A percentile compares a stretch with the other conserved stretches of the same genome.
Evolutionary conservation across 2,888 invertebrate species (phyloP).

Genomic region (Cyclophora punctaria): DNA sequence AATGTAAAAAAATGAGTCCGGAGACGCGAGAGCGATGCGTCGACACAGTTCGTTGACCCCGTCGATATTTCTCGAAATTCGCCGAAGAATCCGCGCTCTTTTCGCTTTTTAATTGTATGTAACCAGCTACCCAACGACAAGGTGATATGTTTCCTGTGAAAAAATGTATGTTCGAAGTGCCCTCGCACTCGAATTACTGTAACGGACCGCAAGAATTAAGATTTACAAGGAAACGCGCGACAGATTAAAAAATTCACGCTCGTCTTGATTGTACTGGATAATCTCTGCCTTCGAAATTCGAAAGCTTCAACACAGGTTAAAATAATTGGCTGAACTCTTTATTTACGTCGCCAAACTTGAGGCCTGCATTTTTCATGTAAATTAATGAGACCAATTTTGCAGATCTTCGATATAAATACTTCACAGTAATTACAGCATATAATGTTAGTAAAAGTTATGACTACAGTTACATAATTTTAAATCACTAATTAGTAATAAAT

Average conservation of each 20-base stretch:
- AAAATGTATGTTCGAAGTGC: slow-evolving; percentile 45
- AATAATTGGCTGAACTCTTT: too few species aligned
- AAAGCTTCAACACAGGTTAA: too few species aligned
- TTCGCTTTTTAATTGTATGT: slow-evolving; percentile 73
- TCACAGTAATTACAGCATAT: too few species aligned
- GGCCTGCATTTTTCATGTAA: too few species aligned
- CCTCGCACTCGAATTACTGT: slow-evolving; percentile 55
- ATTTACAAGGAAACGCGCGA: slow-evolving; percentile 50
- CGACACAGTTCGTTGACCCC: slow-evolving; percentile 67
- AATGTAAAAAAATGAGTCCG: slow-evolving; percentile 52
- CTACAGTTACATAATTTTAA: too few species aligned
- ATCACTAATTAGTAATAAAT: too few species aligned
- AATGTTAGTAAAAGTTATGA: too few species aligned
- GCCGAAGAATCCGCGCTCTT: slow-evolving; percentile 66
- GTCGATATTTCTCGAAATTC: slow-evolving; percentile 73
- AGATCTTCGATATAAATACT: too few species aligned
- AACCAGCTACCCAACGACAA: slow-evolving; percentile 62
- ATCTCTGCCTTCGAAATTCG: slow-evolving; percentile 17
- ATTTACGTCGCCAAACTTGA: too few species aligned
- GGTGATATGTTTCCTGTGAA: slow-evolving; percentile 67
- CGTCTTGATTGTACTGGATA: slow-evolving; percentile 28
- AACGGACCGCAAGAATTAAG: slow-evolving; percentile 62
- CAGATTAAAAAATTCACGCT: slow-evolving; percentile 42
- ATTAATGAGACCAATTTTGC: too few species aligned
- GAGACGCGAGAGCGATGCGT: slow-evolving; percentile 67